A percentile compares a stretch with the other conserved stretches of the same genome.
These are phyloP conservation scores for Pteropus alecto DNA, from an alignment of 2,113 vertebrate genomes.

Conservation along the genomic window DNA sequence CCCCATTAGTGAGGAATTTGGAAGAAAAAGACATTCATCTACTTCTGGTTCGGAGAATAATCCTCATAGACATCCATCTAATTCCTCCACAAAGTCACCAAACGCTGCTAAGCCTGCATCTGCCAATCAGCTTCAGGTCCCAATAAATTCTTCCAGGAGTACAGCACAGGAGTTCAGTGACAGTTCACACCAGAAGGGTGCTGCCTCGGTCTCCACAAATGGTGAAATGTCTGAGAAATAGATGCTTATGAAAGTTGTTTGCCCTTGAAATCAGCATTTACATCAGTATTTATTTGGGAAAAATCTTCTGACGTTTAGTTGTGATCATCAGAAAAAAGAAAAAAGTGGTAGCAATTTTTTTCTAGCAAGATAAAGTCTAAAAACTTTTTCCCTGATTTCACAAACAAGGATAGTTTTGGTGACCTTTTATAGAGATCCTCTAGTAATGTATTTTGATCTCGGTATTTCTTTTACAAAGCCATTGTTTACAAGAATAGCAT, in stretches of 20 bases:
- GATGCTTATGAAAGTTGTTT: slow-evolving; percentile 53
- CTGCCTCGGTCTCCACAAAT: slow-evolving; percentile 74
- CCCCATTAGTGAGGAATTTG: slow-evolving; percentile 89
- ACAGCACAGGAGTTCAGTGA: slow-evolving; percentile 56
- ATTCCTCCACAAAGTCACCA: slow-evolving; percentile 79
- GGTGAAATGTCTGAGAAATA: slow-evolving; percentile 80
- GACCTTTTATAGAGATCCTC: slow-evolving; percentile 74
- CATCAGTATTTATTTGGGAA: slow-evolving; percentile 68
- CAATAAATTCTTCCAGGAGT: slow-evolving; percentile 63
- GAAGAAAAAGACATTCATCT: slow-evolving; percentile 85
- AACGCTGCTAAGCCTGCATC: slow-evolving; percentile 65
- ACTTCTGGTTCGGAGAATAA: slow-evolving; percentile 85
- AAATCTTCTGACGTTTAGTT: slow-evolving; percentile 65
- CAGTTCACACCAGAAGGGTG: not conserved
- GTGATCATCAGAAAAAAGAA: slow-evolving; percentile 70
- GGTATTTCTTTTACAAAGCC: slow-evolving; percentile 82
- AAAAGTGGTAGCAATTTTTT: slow-evolving; percentile 71
- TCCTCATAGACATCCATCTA: slow-evolving; percentile 80
- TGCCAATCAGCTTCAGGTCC: slow-evolving; percentile 57
- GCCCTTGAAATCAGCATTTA: slow-evolving; percentile 62
- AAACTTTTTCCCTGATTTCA: slow-evolving; percentile 61
- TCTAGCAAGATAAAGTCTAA: slow-evolving; percentile 72
- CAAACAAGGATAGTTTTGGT: slow-evolving; percentile 70
- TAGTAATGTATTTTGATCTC: slow-evolving; percentile 76
- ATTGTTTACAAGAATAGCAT: slow-evolving; percentile 89